Conservation (phyloP, 2,797 vertebrate species). For the Pantherophis vulpinus region DNA sequence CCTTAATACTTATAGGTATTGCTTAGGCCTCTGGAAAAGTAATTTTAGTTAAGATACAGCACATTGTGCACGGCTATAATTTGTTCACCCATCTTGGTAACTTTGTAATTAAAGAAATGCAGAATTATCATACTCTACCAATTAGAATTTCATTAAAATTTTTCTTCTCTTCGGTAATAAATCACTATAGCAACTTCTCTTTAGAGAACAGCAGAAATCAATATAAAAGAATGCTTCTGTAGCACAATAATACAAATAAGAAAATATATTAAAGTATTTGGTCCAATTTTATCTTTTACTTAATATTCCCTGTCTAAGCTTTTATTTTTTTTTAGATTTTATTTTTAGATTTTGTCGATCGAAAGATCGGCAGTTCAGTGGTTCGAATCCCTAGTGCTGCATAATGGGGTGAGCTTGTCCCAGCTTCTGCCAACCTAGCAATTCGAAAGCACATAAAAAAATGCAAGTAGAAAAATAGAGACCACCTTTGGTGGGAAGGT, state of each 20-base stretch:
- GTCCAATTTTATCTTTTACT: background rate
- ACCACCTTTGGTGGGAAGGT: no score
- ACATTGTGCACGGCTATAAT: background rate
- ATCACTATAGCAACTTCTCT: background rate
- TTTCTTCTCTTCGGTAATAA: background rate
- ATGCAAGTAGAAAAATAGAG: no score
- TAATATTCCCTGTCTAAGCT: background rate
- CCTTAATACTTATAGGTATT: background rate
- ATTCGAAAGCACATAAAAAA: no score
- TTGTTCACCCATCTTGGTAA: background rate
- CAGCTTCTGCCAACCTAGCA: no score
- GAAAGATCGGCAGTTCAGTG: no score
- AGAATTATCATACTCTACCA: background rate
- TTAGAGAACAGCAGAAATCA: background rate
- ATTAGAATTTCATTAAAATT: background rate
- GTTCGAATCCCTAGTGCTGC: no score
- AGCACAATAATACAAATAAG: background rate
- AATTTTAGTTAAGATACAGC: background rate
- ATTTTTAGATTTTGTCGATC: no score
- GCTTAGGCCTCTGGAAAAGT: background rate
- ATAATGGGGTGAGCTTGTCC: no score
- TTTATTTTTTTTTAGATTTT: background rate
- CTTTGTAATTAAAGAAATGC: background rate
- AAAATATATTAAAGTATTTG: background rate
- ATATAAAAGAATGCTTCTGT: background rate